Evolutionary conservation across 2,888 invertebrate species (phyloP).

Genomic region (Eilema griseolum): DNA sequence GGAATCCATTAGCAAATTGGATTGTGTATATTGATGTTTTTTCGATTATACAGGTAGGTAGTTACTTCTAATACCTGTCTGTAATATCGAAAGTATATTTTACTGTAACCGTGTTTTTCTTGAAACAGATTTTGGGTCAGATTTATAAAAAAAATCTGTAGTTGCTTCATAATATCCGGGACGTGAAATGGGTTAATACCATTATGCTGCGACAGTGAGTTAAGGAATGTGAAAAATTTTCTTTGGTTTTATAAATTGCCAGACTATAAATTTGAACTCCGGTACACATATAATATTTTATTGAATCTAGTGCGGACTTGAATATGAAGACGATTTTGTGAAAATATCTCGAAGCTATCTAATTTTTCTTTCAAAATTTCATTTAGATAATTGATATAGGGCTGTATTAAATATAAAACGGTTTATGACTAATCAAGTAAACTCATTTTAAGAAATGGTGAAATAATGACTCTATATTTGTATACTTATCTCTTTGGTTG

Average conservation of each 20-base stretch:
- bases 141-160: constrained; percentile 15
- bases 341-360: background rate
- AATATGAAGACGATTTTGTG: background rate
- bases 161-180: constrained; percentile 22
- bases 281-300: constrained; percentile 11
- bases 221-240: constrained; percentile 25
- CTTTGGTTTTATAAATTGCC: constrained; percentile 22
- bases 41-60: constrained; percentile 52
- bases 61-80: constrained; percentile 45
- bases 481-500: too few relatives aligned
- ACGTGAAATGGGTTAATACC: constrained; percentile 45
- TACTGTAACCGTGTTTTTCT: constrained; percentile 33
- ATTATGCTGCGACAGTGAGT: constrained; percentile 31
- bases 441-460: background rate
- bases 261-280: constrained; percentile 14
- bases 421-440: too few relatives aligned
- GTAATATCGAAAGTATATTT: constrained; percentile 45
- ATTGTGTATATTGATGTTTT: constrained; percentile 68
- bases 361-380: background rate
- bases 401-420: background rate
- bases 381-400: background rate
- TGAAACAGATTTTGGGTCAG: constrained; percentile 25
- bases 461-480: too few relatives aligned
- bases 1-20: constrained; percentile 81
- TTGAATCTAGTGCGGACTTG: constrained; percentile 3